These are phyloP conservation scores for Pseudobourletiella spinata DNA, from an alignment of 1,140 invertebrate genomes.

Conservation along the genomic window DNA sequence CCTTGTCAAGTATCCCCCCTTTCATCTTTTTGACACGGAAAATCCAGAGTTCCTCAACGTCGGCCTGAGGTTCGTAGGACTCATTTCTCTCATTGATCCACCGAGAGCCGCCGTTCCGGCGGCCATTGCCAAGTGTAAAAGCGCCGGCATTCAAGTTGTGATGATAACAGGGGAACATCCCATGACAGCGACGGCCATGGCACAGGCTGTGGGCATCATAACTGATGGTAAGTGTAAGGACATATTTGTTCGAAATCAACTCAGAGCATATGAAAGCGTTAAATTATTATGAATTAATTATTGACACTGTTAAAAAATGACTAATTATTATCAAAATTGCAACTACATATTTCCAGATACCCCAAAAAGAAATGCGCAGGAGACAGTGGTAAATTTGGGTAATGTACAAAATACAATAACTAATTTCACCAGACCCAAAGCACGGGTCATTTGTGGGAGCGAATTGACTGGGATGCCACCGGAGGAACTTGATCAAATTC, in stretches of 20 bases:
- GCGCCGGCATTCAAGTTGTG: constrained; percentile 44
- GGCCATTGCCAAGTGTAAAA: constrained; percentile 38
- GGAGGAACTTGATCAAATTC: constrained; percentile 34
- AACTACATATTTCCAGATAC: no score
- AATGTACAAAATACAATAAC: background rate
- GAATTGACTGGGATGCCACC: constrained; percentile 56
- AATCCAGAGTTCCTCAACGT: constrained; percentile 40
- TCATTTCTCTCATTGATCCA: constrained; percentile 43
- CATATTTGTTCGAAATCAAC: background rate
- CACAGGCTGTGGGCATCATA: constrained; percentile 60
- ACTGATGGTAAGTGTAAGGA: constrained; percentile 42
- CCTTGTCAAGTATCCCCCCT: constrained; percentile 39
- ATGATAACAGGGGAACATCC: constrained; percentile 59
- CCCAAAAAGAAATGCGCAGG: background rate
- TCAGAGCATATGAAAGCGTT: no score
- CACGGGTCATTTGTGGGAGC: constrained; percentile 45
- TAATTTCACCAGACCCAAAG: background rate
- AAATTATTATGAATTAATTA: background rate
- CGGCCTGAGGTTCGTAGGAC: constrained; percentile 42
- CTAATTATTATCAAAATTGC: background rate
- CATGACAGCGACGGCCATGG: constrained; percentile 67
- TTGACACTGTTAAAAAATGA: background rate
- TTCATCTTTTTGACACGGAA: constrained; percentile 40
- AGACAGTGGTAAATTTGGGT: background rate
- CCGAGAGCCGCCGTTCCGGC: constrained; percentile 38